Evolutionary conservation across 2,888 invertebrate species (phyloP), one percentile per base, ranked within the genome.

Genomic region (Tryphoninae sp.): DNA sequence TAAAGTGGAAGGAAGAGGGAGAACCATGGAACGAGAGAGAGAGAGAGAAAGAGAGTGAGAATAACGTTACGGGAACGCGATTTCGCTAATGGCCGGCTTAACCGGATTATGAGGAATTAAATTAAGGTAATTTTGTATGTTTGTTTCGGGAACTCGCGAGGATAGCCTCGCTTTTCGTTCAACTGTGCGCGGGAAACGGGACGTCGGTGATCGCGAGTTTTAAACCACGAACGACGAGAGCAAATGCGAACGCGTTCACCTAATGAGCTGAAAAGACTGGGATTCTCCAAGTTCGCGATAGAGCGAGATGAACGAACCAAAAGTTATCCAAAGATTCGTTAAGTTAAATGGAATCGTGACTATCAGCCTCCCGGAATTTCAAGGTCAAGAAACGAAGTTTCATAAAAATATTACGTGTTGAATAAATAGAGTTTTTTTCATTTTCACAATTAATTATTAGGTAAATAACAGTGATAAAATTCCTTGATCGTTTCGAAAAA

Each of bases 81-180:
- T 78, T 67, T 81, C 85, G 88, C 88, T 89, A 89, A 90, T 89
- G 87, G 88, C 82, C 86, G 83, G 87, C 88, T 90, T 89, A 89
- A 90, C 86, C 86, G 86, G 87, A 90, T 90, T 90, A 90, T 86
- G 87, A 87, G 84, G 86, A 89, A 90, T 90, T 88, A 86, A 89
- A 89, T 89, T 87, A 86, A 86, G 86, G 87, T 84, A 88, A 87
- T 88, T 82, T 77, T 82, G 87, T 85, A 87, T 86, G 86, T 86
- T 89, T 87, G 88, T 87, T 88, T 86, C 84, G 84, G 13, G 64
- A 68, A 78, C 80, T 80, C 62, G 76, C 40, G 71, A 78, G 55
- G 16, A 55, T 45, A 59, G 45, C 58, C 62, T 49, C 64, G 64
- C 33, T 7, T 33, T 33, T 59, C 23, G 59, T 55, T 22, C 13